Evolutionary conservation across 2,888 invertebrate genomes (phyloP).

Genomic region (Sarcophaga rosellei): DNA sequence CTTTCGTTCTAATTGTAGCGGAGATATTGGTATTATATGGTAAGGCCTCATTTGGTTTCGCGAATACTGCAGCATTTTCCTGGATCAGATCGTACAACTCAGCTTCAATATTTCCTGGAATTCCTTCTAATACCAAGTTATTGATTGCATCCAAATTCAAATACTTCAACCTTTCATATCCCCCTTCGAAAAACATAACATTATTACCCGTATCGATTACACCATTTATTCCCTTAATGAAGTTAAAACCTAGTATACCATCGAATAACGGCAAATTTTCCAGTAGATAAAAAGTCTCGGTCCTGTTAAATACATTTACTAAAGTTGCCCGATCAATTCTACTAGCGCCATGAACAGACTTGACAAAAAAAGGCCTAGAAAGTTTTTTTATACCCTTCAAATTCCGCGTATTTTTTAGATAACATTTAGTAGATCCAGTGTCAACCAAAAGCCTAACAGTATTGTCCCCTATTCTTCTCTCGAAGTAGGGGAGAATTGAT

Average conservation of each 20-base stretch:
- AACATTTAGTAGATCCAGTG: conserved; percentile 15
- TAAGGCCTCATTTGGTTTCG: too few species aligned
- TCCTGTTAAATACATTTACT: conserved; percentile 31
- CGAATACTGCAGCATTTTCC: too few species aligned
- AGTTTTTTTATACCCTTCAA: conserved; percentile 30
- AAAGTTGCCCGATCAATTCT: too few species aligned
- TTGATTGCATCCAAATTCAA: too few species aligned
- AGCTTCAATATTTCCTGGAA: background rate
- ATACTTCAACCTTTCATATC: too few species aligned
- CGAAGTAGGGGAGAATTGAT: background rate
- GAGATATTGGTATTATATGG: too few species aligned
- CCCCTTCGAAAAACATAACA: too few species aligned
- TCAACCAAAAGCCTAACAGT: background rate
- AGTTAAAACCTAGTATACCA: conserved; percentile 37
- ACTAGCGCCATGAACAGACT: conserved; percentile 1
- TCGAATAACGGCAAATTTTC: conserved; percentile 28
- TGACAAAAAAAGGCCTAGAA: conserved; percentile 24
- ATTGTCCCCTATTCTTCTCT: background rate
- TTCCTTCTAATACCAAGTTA: too few species aligned
- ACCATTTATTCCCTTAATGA: conserved; percentile 25
- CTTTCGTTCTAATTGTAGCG: too few species aligned
- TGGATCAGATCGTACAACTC: background rate
- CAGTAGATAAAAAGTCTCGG: conserved; percentile 31
- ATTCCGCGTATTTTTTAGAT: background rate
- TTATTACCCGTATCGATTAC: too few species aligned